Percentiles rank a stretch among this genome's conserved stretches.
Evolutionary conservation across 2,797 vertebrate genomes (phyloP).

Genomic region (Graptemys geographica): DNA sequence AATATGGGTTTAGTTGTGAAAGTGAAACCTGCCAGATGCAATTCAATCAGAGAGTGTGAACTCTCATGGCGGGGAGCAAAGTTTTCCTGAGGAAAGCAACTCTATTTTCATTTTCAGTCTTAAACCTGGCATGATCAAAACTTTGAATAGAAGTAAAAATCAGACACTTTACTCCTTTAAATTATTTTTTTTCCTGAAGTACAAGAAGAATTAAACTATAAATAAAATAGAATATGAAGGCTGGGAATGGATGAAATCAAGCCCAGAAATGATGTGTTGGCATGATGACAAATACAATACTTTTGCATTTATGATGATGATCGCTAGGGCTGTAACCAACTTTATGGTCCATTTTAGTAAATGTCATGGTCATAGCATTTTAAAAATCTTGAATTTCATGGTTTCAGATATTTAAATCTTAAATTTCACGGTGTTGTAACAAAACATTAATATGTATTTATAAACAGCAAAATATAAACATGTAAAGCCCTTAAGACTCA

Average conservation of each 20-base stretch:
- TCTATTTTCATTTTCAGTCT: background rate
- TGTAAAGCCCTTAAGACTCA: too few relatives aligned
- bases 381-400: too few relatives aligned
- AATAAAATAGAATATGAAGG: background rate
- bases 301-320: background rate
- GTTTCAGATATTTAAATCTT: too few relatives aligned
- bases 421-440: too few relatives aligned
- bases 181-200: background rate
- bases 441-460: too few relatives aligned
- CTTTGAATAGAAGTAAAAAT: background rate
- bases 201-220: background rate
- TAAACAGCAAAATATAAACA: too few relatives aligned
- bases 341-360: too few relatives aligned
- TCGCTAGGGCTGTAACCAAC: background rate
- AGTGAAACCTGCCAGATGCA: background rate
- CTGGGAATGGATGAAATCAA: background rate
- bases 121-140: background rate
- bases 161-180: background rate
- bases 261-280: background rate
- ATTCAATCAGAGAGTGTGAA: background rate
- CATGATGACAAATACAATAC: background rate
- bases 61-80: background rate
- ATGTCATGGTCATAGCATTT: too few relatives aligned
- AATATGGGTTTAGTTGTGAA: conserved; percentile 36
- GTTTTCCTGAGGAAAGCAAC: background rate